Evolutionary conservation across 2,797 vertebrate species (phyloP), one percentile per base, ranked within the genome.

Genomic region (Neostethus bicornis): DNA sequence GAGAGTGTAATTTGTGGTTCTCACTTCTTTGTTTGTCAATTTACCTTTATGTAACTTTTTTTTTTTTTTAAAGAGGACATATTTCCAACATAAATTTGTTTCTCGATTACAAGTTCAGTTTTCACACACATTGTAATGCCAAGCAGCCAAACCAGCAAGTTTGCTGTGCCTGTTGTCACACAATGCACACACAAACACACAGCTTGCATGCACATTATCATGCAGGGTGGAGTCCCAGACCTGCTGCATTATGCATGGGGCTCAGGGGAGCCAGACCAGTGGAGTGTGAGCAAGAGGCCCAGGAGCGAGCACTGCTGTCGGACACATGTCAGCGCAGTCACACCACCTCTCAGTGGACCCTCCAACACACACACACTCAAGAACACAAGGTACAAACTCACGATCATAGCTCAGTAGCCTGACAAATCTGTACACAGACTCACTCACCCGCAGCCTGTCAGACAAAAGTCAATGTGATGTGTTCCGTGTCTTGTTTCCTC

Each of bases 211-310:
- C 58, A 65, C 70, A 86, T 89, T 79, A 84, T 71, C 71, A 90
- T 87, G 81, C 77, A 50, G 83, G 88, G 81, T 67, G 75, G 79
- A 80, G 85, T 88, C 79, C 89, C 75, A 74, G 77, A 84, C 78
- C 84, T 84, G 67, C 80, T 92, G 81, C 86, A 91, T 91, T 86
- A 91, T 91, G 85, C 84, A 91, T 91, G 83, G 75, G 73, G 72
- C 87, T 86, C 70, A 67, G 53, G 85, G 83, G 87, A 88, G 73
- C 80, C 70, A 49, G 85, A 81, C 79, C 88, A 87, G 86, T 86
- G 74, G 80, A 89, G 87, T 87, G 89, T 88, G 86, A 87, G 85
- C 78, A 79, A 68, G 75, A 80, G 77, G 81, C 81, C 73, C 81
- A 80, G 61, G 81, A 86, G 79, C 72, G 45, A 76, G 84, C 70